Percentiles rank a stretch among this genome's conserved stretches.
Evolutionary conservation across 2,113 vertebrate genomes (phyloP).

Genomic region (Pseudopodoces humilis): DNA sequence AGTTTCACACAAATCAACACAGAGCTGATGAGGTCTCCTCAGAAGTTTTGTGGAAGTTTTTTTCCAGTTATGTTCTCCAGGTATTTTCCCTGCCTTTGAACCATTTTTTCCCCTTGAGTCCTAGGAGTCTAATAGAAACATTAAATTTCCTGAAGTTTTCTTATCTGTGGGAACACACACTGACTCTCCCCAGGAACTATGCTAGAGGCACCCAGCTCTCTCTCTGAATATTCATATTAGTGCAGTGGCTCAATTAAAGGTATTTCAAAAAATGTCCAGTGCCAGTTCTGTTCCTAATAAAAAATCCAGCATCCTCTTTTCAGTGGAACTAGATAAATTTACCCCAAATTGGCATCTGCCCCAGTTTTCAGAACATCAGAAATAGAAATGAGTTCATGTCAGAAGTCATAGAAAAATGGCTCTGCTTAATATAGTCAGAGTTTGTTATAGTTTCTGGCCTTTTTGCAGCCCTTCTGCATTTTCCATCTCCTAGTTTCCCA

Average conservation of each 20-base stretch:
- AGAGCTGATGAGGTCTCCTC: neutral
- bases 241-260: neutral
- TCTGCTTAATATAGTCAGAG: slow-evolving; percentile 10
- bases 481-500: neutral
- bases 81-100: neutral
- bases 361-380: slow-evolving; percentile 35
- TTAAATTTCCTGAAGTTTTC: slow-evolving; percentile 15
- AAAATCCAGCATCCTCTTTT: neutral
- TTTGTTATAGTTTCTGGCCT: neutral
- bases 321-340: neutral
- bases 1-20: neutral
- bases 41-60: neutral
- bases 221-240: slow-evolving; percentile 10
- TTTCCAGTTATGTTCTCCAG: neutral
- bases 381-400: slow-evolving; percentile 44
- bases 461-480: neutral
- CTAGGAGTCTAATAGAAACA: neutral
- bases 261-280: neutral
- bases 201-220: neutral
- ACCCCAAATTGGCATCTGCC: neutral
- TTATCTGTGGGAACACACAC: neutral
- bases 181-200: neutral
- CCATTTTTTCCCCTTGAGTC: neutral
- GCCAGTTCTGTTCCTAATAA: neutral
- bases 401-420: neutral